Percentiles rank a stretch among this genome's conserved stretches.
phyloP scores from a whole-genome alignment of 2,888 invertebrate genomes.

The Biston betularia region DNA sequence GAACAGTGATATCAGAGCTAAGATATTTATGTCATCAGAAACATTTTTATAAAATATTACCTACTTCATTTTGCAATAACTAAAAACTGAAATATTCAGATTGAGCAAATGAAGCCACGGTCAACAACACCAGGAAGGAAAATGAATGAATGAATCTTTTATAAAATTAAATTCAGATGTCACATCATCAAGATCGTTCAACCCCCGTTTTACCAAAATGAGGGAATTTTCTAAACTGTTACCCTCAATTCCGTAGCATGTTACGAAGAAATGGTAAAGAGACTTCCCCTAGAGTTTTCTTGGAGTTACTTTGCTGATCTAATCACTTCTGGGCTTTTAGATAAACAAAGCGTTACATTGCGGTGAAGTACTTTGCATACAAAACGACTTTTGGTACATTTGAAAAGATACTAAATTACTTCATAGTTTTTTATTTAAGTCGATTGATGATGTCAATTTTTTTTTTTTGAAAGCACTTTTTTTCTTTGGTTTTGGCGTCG shows the following conservation, averaged over 20 bases:
- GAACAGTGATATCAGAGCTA: neutral
- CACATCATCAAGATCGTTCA: slow-evolving; percentile 52
- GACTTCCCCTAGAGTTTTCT: slow-evolving; percentile 39
- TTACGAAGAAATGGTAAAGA: slow-evolving; percentile 48
- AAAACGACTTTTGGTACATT: slow-evolving; percentile 5
- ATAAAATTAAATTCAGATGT: slow-evolving; percentile 56
- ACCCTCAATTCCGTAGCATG: slow-evolving; percentile 57
- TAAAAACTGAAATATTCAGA: slow-evolving; percentile 5
- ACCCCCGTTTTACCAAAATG: slow-evolving; percentile 56
- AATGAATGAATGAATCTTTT: slow-evolving; percentile 50
- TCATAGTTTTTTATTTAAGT: neutral
- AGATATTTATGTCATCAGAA: too few species aligned
- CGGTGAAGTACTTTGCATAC: slow-evolving; percentile 9
- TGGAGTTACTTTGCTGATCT: slow-evolving; percentile 41
- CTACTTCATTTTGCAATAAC: neutral
- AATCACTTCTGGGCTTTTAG: slow-evolving; percentile 30
- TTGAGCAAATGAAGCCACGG: slow-evolving; percentile 33
- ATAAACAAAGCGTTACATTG: slow-evolving; percentile 25
- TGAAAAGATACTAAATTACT: neutral
- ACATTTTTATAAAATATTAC: neutral
- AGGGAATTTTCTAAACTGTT: slow-evolving; percentile 58
- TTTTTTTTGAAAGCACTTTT: too few species aligned
- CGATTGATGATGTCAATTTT: too few species aligned
- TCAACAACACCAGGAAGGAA: slow-evolving; percentile 36
- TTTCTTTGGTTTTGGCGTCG: too few species aligned